Conservation (phyloP, 1,140 invertebrate species). For the Neelides sp. region DNA sequence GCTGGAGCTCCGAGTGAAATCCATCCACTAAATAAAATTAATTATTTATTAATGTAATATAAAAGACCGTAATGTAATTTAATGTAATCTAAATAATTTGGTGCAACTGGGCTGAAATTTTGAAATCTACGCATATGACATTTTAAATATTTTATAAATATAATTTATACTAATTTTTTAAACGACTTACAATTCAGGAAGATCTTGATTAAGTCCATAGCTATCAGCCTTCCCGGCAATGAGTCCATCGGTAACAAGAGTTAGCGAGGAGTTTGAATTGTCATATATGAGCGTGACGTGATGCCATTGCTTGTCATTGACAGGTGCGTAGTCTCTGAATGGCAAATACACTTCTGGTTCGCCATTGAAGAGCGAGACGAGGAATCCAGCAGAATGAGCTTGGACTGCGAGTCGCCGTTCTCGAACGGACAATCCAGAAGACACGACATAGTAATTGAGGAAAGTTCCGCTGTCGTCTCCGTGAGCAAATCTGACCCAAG, state of each 20-base stretch:
- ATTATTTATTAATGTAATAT: too few species aligned
- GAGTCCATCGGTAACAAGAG: slow-evolving; percentile 79
- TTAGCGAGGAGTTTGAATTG: slow-evolving; percentile 56
- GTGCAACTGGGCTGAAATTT: too few species aligned
- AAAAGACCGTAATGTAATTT: too few species aligned
- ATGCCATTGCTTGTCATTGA: slow-evolving; percentile 95
- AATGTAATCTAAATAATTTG: too few species aligned
- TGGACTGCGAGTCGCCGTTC: slow-evolving; percentile 69
- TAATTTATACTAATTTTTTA: slow-evolving; percentile 1
- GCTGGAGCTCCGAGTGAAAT: slow-evolving; percentile 74
- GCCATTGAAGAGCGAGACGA: slow-evolving; percentile 75
- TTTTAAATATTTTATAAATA: slow-evolving; percentile 4
- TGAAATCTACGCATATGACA: too few species aligned
- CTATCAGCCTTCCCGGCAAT: slow-evolving; percentile 78
- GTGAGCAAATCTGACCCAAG: slow-evolving; percentile 92
- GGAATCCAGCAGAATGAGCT: slow-evolving; percentile 77
- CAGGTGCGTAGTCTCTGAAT: slow-evolving; percentile 78
- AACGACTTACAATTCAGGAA: slow-evolving; percentile 62
- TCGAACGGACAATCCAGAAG: slow-evolving; percentile 46
- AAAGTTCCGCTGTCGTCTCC: slow-evolving; percentile 81
- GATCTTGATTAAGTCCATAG: slow-evolving; percentile 61
- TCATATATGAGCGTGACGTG: slow-evolving; percentile 73
- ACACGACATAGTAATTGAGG: slow-evolving; percentile 80
- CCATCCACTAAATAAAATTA: slow-evolving; percentile 69
- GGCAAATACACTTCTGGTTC: slow-evolving; percentile 78